phyloP scores from a whole-genome alignment of 2,888 invertebrate genomes.

The Tenthredo notha region DNA sequence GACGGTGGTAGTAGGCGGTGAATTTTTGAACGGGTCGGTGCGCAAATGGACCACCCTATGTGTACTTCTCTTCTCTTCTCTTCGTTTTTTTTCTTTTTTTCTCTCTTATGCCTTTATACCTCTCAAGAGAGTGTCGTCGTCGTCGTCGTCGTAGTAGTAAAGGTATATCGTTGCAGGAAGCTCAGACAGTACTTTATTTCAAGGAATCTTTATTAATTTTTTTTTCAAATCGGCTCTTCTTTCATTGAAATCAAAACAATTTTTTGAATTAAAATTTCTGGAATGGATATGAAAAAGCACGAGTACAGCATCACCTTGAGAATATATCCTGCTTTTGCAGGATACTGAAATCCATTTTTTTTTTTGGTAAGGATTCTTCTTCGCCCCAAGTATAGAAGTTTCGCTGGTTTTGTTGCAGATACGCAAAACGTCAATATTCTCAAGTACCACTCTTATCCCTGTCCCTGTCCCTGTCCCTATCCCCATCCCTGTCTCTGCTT shows the following conservation, averaged over 20 bases:
- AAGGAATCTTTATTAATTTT: too few species aligned
- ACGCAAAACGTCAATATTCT: conserved; percentile 52
- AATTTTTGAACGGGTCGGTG: conserved; percentile 45
- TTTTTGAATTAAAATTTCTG: too few species aligned
- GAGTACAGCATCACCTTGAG: too few species aligned
- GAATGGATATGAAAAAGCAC: too few species aligned
- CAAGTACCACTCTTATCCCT: conserved; percentile 28
- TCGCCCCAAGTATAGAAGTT: background rate
- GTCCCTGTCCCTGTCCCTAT: background rate
- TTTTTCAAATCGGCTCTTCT: too few species aligned
- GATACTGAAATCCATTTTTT: background rate
- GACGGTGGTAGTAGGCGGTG: conserved; percentile 11
- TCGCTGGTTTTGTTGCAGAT: background rate
- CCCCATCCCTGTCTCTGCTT: too few species aligned
- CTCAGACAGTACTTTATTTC: background rate
- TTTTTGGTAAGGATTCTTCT: background rate
- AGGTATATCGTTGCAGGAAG: background rate
- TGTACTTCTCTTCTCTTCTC: background rate
- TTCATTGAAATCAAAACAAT: too few species aligned
- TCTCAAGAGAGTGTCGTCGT: background rate
- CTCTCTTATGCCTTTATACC: background rate
- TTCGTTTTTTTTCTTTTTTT: background rate
- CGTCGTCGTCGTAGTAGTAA: background rate
- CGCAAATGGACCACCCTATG: conserved; percentile 18
- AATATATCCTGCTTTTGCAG: background rate